Percentiles rank a stretch among this genome's conserved stretches.
phyloP scores from a whole-genome alignment of 2,113 vertebrate species.

The Pteropus alecto region DNA sequence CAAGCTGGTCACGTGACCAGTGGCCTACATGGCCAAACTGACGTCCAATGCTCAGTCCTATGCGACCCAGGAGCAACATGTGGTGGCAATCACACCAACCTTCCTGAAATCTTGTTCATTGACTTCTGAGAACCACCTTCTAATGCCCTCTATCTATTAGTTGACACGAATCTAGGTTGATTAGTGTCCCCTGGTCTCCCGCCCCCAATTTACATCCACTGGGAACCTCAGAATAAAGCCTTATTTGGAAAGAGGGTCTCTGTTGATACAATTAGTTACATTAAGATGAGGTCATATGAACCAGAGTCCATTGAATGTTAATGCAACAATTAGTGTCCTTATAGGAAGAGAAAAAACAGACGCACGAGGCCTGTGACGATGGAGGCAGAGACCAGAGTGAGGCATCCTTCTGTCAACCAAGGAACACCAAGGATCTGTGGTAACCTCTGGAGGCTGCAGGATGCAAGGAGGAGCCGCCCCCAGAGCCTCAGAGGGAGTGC shows the following conservation, averaged over 20 bases:
- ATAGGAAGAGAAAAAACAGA: not conserved
- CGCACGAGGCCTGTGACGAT: rapidly evolving
- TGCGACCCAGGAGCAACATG: not conserved
- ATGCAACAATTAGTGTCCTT: not conserved
- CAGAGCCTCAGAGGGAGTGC: rapidly evolving
- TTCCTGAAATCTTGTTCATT: not conserved
- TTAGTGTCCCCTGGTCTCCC: too few species aligned
- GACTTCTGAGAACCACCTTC: not conserved
- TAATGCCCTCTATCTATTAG: not conserved
- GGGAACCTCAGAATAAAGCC: not conserved
- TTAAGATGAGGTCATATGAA: rapidly evolving
- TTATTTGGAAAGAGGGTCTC: not conserved
- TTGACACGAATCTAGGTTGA: not conserved
- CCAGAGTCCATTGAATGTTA: not conserved
- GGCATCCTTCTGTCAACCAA: rapidly evolving
- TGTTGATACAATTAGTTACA: not conserved
- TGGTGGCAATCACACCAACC: not conserved
- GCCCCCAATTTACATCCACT: not conserved
- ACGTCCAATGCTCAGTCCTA: not conserved
- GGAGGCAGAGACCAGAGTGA: not conserved
- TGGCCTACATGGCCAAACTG: not conserved
- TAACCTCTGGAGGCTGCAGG: rapidly evolving
- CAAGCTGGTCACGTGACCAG: not conserved
- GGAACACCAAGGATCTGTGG: rapidly evolving
- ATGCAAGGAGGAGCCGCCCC: not conserved